phyloP scores from a whole-genome alignment of 1,140 invertebrate genomes.

The Battus philenor region DNA sequence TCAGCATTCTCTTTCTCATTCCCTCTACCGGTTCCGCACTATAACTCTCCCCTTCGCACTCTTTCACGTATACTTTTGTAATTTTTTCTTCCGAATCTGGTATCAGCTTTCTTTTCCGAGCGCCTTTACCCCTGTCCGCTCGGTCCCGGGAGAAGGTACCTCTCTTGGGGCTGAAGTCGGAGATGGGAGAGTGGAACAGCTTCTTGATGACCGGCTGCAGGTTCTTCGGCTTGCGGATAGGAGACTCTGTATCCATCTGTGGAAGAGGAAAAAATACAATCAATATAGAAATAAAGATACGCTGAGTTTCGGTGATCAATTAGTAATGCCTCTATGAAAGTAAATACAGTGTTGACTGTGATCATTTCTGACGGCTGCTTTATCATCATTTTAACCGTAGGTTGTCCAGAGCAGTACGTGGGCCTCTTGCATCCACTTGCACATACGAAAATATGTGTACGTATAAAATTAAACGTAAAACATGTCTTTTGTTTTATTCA shows the following conservation, averaged over 20 bases:
- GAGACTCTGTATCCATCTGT: slow-evolving; percentile 56
- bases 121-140: slow-evolving; percentile 21
- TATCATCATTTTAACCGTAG: no score
- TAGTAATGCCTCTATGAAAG: no score
- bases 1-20: slow-evolving; percentile 49
- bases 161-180: slow-evolving; percentile 19
- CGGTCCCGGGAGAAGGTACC: slow-evolving; percentile 1
- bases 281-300: no score
- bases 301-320: no score
- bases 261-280: no score
- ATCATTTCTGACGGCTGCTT: no score
- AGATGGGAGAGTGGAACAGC: slow-evolving; percentile 51
- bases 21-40: slow-evolving; percentile 32
- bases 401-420: no score
- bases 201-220: slow-evolving; percentile 43
- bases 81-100: slow-evolving; percentile 37
- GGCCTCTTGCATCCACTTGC: no score
- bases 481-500: no score
- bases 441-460: no score
- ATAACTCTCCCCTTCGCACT: slow-evolving; percentile 35
- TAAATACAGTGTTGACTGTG: no score
- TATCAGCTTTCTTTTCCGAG: slow-evolving; percentile 37
- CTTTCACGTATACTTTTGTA: slow-evolving; percentile 38
- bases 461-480: no score
- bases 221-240: slow-evolving; percentile 32